Base-by-base conservation (phyloP, 2,113 vertebrate genomes). In the Clarias magur region DNA sequence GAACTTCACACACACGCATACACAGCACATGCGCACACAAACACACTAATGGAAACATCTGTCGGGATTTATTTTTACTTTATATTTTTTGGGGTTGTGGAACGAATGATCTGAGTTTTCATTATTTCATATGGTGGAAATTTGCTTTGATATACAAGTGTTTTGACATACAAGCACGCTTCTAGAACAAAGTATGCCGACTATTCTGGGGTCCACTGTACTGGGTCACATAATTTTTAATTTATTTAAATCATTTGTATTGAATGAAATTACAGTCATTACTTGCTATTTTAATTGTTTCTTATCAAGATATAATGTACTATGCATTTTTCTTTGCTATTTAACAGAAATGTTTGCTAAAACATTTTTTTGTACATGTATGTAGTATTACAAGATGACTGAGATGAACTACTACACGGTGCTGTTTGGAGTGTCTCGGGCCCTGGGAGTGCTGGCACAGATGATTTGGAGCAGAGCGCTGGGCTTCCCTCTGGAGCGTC, bases 401-500 rank as follows among this genome's bases (percentile, higher is more conserved):
- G 98, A 99, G 94, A 99, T 99, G 98, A 99, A 99, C 88, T 99
- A 98, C 94, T 99, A 99, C 95, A 99, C 98, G 0, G 98, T 99
- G 91, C 95, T 99, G 59, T 99, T 99, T 0, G 98, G 98, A 0
- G 98, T 99, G 48, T 99, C 98, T 6, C 95, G 98, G 6, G 98
- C 98, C 0, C 95, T 99, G 54, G 98, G 98, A 0, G 97, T 99
- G 3, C 93, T 99, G 25, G 94, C 98, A 3, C 97, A 98, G 94
- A 96, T 98, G 89, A 96, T 99, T 93, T 99, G 98, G 98, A 99
- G 97, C 93, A 93, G 97, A 90, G 97, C 97, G 0, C 91, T 99
- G 60, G 96, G 97, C 67, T 98, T 99, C 93, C 98, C 98, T 8
- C 91, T 99, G 91, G 98, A 99, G 93, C 92, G 98, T n/a, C 98